Percentiles rank a stretch among this genome's conserved stretches.
Evolutionary conservation across 1,140 invertebrate genomes (phyloP).

Genomic region (Drosophila azteca): DNA sequence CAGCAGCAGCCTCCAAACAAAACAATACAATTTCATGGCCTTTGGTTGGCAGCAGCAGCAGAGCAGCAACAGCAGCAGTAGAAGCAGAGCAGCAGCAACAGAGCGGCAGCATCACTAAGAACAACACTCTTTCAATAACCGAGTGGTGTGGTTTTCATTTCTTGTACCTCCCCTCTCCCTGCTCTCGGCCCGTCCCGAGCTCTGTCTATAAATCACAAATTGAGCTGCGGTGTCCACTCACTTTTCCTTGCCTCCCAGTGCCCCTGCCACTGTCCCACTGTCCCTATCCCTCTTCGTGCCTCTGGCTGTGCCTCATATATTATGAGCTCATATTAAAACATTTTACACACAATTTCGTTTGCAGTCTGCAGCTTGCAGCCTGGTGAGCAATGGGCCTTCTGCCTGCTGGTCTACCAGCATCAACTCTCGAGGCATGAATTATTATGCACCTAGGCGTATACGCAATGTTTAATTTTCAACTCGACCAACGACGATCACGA

Average conservation of each 20-base stretch:
- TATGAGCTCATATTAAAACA: slow-evolving; percentile 81
- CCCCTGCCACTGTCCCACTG: too few relatives aligned
- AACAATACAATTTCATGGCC: slow-evolving; percentile 71
- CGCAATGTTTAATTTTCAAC: slow-evolving; percentile 82
- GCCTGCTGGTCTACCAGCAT: slow-evolving; percentile 15
- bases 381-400: slow-evolving; percentile 24
- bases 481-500: slow-evolving; percentile 32
- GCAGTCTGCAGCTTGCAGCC: slow-evolving; percentile 26
- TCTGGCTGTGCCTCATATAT: slow-evolving; percentile 64
- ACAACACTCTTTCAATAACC: slow-evolving; percentile 50
- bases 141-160: slow-evolving; percentile 27
- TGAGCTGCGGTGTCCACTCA: slow-evolving; percentile 61
- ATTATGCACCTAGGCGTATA: slow-evolving; percentile 82
- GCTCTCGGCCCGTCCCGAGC: not conserved
- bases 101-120: slow-evolving; percentile 18
- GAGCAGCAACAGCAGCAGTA: slow-evolving; percentile 21
- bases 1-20: slow-evolving; percentile 45
- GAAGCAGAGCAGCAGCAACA: slow-evolving; percentile 11
- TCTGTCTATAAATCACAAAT: slow-evolving; percentile 72
- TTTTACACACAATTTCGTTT: slow-evolving; percentile 80
- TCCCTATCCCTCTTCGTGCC: too few relatives aligned
- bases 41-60: slow-evolving; percentile 28
- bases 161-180: not conserved
- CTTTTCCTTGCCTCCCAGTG: not conserved
- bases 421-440: slow-evolving; percentile 68